phyloP scores from a whole-genome alignment of 2,888 invertebrate genomes.

The Synanthedon andrenaeformis region DNA sequence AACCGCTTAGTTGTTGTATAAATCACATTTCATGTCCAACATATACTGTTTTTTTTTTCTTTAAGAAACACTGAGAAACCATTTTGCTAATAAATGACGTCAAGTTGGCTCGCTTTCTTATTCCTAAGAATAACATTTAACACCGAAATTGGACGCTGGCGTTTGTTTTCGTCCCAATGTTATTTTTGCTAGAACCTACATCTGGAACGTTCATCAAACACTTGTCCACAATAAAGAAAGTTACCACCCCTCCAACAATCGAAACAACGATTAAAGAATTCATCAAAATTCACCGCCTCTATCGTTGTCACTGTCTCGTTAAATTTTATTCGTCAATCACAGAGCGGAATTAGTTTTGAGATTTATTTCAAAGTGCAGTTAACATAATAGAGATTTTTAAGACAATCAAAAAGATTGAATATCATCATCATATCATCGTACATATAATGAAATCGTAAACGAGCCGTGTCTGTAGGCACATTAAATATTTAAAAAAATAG shows the following conservation, averaged over 20 bases:
- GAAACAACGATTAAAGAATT: not conserved
- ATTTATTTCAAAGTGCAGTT: not conserved
- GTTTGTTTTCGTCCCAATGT: not conserved
- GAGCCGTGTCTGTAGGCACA: no score
- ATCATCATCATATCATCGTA: no score
- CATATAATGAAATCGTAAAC: no score
- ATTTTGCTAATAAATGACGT: not conserved
- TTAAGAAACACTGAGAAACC: no score
- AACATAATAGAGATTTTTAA: no score
- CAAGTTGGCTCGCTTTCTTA: not conserved
- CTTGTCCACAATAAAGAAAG: not conserved
- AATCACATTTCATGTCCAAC: no score
- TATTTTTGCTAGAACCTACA: not conserved
- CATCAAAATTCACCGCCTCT: not conserved
- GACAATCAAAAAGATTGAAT: no score
- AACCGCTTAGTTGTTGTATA: no score
- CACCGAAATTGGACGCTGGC: not conserved
- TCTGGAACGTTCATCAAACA: not conserved
- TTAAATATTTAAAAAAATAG: no score
- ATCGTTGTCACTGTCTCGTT: not conserved
- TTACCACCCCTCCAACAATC: not conserved
- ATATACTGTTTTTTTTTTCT: no score
- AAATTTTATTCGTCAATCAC: not conserved
- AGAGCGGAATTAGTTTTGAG: not conserved
- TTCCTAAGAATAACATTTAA: not conserved